A percentile compares a stretch with the other conserved stretches of the same genome.
Conservation (phyloP, 2,113 vertebrate genomes). For the Hydrolagus affinis region DNA sequence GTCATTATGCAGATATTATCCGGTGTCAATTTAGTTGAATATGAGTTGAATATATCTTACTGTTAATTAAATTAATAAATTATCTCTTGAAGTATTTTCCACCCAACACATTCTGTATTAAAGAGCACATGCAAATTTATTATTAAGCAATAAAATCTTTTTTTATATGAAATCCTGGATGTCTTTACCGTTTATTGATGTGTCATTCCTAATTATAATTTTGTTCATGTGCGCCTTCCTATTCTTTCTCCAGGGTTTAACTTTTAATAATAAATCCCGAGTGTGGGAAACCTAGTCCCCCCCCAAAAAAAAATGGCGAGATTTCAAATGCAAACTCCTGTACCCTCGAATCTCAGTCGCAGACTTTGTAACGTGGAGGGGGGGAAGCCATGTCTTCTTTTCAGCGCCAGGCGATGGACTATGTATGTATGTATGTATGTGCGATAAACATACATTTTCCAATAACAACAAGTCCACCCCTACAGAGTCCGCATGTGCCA, state of each 20-base stretch:
- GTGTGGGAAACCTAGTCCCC: not conserved
- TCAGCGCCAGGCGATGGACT: not conserved
- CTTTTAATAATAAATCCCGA: not conserved
- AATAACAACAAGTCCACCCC: not conserved
- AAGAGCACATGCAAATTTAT: constrained; percentile 23
- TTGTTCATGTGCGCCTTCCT: not conserved
- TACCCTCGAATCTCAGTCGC: not conserved
- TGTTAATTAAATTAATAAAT: constrained; percentile 32
- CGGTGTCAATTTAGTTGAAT: constrained; percentile 28
- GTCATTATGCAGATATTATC: constrained; percentile 30
- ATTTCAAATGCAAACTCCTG: not conserved
- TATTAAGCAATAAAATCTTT: constrained; percentile 22
- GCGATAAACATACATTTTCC: not conserved
- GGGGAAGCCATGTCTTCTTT: too few relatives aligned
- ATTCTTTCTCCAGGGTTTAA: not conserved
- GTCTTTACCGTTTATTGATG: constrained; percentile 18
- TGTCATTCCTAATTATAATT: constrained; percentile 17
- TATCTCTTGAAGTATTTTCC: constrained; percentile 26
- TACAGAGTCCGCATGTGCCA: not conserved
- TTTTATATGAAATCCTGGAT: constrained; percentile 14
- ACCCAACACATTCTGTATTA: not conserved
- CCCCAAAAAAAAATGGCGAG: not conserved
- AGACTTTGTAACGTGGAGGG: too few relatives aligned
- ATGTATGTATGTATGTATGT: too few relatives aligned
- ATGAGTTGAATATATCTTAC: constrained; percentile 30